phyloP scores from a whole-genome alignment of 1,140 invertebrate species.

The Acromyrmex echinatior region DNA sequence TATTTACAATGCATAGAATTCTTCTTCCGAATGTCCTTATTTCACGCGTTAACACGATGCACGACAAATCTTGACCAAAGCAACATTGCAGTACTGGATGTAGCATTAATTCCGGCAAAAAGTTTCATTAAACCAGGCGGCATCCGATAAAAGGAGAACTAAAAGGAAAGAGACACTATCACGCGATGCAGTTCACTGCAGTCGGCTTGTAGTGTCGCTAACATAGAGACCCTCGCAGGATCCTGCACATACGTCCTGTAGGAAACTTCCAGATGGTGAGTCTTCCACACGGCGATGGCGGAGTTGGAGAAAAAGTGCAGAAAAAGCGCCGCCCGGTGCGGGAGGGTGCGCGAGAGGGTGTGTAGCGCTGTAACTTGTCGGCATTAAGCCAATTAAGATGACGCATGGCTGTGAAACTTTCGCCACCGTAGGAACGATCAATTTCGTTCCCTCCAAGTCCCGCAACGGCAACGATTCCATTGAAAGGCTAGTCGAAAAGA shows the following conservation, averaged over 20 bases:
- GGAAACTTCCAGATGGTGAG: constrained; percentile 66
- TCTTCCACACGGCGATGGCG: constrained; percentile 9
- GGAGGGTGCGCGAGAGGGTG: too few species aligned
- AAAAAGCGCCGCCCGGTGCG: background rate
- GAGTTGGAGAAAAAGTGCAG: constrained; percentile 6
- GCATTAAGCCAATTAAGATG: constrained; percentile 85
- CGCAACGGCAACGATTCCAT: constrained; percentile 21
- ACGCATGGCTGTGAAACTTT: constrained; percentile 81
- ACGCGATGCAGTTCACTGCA: constrained; percentile 25
- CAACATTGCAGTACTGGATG: constrained; percentile 11
- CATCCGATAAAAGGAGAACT: constrained; percentile 7
- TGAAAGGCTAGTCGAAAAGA: background rate
- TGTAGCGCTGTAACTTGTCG: constrained; percentile 80
- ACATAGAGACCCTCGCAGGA: constrained; percentile 31
- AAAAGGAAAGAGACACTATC: background rate
- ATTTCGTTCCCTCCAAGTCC: constrained; percentile 66
- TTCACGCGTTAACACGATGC: background rate
- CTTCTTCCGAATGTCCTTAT: background rate
- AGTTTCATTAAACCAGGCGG: constrained; percentile 42
- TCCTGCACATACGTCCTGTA: constrained; percentile 38
- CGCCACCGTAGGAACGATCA: constrained; percentile 76
- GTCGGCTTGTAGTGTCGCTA: constrained; percentile 14
- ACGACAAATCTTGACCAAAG: constrained; percentile 17
- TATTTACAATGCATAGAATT: background rate
- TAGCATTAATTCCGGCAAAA: constrained; percentile 48